Evolutionary conservation across 1,140 invertebrate genomes (phyloP).

Genomic region (Panagrolaimus sp.): DNA sequence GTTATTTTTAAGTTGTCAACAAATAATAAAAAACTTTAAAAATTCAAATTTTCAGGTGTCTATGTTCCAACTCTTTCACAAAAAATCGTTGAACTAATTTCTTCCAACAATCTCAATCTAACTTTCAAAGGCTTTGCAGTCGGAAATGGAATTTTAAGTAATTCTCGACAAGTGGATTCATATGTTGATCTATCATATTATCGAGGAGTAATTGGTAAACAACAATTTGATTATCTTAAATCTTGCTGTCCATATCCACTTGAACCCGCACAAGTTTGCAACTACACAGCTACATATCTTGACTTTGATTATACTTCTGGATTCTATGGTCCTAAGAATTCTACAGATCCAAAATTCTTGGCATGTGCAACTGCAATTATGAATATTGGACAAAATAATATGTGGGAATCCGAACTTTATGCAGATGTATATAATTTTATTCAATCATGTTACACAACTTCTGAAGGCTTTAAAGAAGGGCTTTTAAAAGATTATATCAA

Average conservation of each 20-base stretch:
- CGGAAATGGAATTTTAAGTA: constrained; percentile 62
- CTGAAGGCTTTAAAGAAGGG: not conserved
- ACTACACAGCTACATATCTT: not conserved
- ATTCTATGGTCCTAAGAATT: not conserved
- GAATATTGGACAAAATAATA: not conserved
- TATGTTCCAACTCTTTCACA: not conserved
- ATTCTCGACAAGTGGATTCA: constrained; percentile 60
- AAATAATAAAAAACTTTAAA: too few species aligned
- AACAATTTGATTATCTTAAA: constrained; percentile 13
- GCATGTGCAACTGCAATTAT: not conserved
- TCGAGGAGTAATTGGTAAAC: constrained; percentile 61
- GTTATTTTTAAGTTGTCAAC: too few species aligned
- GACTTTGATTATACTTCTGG: not conserved
- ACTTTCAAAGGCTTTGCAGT: constrained; percentile 61
- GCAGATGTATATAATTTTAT: constrained; percentile 1
- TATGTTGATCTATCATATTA: constrained; percentile 62
- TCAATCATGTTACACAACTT: not conserved
- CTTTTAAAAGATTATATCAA: not conserved
- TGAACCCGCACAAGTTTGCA: not conserved
- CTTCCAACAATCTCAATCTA: constrained; percentile 17
- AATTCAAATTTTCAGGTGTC: not conserved
- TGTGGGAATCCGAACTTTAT: not conserved
- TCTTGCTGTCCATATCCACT: constrained; percentile 54
- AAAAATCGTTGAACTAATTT: not conserved
- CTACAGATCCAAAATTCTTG: not conserved